Base-by-base conservation (phyloP, 2,888 invertebrate genomes). In the Encarsia formosa region DNA sequence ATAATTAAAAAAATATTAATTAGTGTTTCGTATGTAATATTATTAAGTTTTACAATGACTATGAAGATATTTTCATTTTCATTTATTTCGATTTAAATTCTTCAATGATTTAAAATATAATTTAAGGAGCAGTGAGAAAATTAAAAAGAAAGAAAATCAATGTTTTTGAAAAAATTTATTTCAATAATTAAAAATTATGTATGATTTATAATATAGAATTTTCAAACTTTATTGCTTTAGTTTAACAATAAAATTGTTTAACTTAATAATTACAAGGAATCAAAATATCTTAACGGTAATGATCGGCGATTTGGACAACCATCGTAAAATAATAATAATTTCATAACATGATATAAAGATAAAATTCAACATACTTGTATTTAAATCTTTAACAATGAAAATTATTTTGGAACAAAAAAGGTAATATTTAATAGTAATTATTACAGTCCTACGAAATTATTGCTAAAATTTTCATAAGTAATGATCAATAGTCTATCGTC, bases 141-240 rank as follows among this genome's bases (percentile, higher is more conserved):
- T n/a, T n/a, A n/a, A n/a, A n/a, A n/a, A n/a, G n/a, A n/a, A n/a
- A n/a, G n/a, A n/a, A n/a, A n/a, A n/a, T n/a, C n/a, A n/a, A n/a
- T n/a, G n/a, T n/a, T n/a, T n/a, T n/a, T n/a, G n/a, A n/a, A n/a
- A n/a, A n/a, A n/a, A n/a, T n/a, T n/a, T n/a, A n/a, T n/a, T n/a
- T n/a, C n/a, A n/a, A n/a, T n/a, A n/a, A n/a, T n/a, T n/a, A n/a
- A n/a, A n/a, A n/a, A n/a, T n/a, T n/a, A n/a, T n/a, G n/a, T n/a
- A n/a, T n/a, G 19, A 22, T 39, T 9, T 16, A 26, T 41, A 41
- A 20, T 24, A 44, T 53, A 49, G 29, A 48, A 34, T 49, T 48
- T 49, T 44, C 48, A 49, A 48, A 53, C 48, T 53, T 53, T 53
- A 53, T 53, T 53, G 48, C 40, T 48, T 48, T 48, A 49, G 44